phyloP scores from a whole-genome alignment of 1,140 invertebrate species.

The Anastatus disparis region DNA sequence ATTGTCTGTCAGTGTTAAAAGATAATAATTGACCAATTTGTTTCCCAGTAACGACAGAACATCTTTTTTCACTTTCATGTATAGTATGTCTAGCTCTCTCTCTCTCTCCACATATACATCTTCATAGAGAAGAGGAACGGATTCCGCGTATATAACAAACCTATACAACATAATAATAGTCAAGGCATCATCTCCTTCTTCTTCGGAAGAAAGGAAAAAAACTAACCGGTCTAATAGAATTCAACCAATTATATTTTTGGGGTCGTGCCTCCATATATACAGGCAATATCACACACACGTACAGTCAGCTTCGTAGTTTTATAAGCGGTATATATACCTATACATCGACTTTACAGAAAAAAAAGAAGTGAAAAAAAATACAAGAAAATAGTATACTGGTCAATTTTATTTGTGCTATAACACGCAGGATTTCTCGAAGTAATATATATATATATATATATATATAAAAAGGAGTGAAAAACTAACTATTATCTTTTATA shows the following conservation, averaged over 20 bases:
- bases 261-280: background rate
- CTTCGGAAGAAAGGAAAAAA: constrained; percentile 1
- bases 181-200: background rate
- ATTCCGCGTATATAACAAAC: constrained; percentile 28
- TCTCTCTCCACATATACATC: too few relatives aligned
- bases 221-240: constrained; percentile 58
- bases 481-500: constrained; percentile 25
- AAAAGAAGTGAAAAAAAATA: background rate
- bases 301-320: background rate
- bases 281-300: too few relatives aligned
- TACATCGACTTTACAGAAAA: too few relatives aligned
- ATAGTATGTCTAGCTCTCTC: too few relatives aligned
- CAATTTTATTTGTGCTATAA: background rate
- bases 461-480: background rate
- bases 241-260: constrained; percentile 54
- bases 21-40: constrained; percentile 32
- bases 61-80: constrained; percentile 4
- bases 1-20: constrained; percentile 12
- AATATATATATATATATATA: too few relatives aligned
- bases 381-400: background rate
- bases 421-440: background rate
- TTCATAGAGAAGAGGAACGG: constrained; percentile 9
- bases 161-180: constrained; percentile 20
- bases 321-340: background rate
- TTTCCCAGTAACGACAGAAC: constrained; percentile 9